Conservation (phyloP, 2,888 invertebrate genomes). For the Epinotia ramella region DNA sequence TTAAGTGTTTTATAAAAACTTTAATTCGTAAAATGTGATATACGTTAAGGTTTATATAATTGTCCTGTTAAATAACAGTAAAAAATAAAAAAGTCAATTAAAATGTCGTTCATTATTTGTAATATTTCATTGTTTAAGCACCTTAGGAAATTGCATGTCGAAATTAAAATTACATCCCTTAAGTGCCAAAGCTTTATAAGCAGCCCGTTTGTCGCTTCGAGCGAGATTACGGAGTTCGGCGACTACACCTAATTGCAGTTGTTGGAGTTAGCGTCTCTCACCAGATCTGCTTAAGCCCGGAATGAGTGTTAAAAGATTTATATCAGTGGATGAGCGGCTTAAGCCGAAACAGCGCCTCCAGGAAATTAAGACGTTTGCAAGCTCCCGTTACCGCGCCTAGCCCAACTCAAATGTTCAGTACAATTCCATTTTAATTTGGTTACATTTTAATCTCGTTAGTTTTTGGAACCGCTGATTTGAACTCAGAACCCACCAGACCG, state of each 20-base stretch:
- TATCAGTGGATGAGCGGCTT: conserved; percentile 70
- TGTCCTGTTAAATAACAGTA: background rate
- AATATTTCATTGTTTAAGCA: conserved; percentile 22
- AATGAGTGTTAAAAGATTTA: conserved; percentile 84
- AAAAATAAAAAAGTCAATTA: background rate
- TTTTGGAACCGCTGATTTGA: conserved; percentile 26
- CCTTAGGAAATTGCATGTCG: conserved; percentile 29
- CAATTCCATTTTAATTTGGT: conserved; percentile 37
- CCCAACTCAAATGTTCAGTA: conserved; percentile 41
- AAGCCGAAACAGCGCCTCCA: conserved; percentile 60
- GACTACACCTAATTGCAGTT: conserved; percentile 80
- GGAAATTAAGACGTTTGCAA: conserved; percentile 77
- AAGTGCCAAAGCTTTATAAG: conserved; percentile 51
- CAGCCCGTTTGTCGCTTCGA: conserved; percentile 66
- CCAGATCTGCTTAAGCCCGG: conserved; percentile 71
- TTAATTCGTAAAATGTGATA: too few relatives aligned
- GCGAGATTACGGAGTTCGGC: conserved; percentile 71
- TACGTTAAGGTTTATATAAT: too few relatives aligned
- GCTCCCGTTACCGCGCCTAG: conserved; percentile 37
- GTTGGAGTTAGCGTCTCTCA: conserved; percentile 74
- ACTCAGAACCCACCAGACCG: conserved; percentile 29
- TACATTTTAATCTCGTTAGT: conserved; percentile 36
- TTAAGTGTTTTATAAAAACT: too few relatives aligned
- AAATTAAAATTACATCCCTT: conserved; percentile 50
- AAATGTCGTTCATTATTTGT: background rate